A percentile compares a stretch with the other conserved stretches of the same genome.
phyloP scores from a whole-genome alignment of 2,113 vertebrate genomes.

The Cettia cetti region DNA sequence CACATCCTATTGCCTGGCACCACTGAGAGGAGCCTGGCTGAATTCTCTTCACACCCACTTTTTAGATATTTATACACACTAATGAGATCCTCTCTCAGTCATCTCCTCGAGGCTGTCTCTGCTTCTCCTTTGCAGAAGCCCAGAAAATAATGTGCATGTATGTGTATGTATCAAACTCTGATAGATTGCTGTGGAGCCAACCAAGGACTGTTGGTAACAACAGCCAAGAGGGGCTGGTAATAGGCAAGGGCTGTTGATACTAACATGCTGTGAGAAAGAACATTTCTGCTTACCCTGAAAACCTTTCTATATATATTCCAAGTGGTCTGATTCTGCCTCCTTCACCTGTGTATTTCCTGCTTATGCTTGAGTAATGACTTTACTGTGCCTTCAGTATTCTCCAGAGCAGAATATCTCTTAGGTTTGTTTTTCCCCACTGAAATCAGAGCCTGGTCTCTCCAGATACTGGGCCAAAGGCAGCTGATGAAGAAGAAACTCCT shows the following conservation, averaged over 20 bases:
- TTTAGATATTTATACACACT: neutral
- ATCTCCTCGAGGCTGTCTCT: accelerated
- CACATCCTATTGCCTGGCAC: neutral
- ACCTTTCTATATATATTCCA: neutral
- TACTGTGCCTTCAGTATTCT: neutral
- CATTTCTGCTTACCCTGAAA: neutral
- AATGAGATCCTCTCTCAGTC: neutral
- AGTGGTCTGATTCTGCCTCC: neutral
- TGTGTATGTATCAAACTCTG: neutral
- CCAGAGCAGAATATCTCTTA: neutral
- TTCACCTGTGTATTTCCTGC: neutral
- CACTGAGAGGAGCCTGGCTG: accelerated
- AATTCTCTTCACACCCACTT: neutral
- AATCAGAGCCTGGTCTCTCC: neutral
- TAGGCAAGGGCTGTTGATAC: neutral
- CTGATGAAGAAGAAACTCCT: neutral
- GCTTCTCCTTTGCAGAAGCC: neutral
- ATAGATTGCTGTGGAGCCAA: neutral
- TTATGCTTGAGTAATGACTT: neutral
- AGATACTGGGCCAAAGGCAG: neutral
- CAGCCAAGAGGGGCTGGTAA: neutral
- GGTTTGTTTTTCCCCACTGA: neutral
- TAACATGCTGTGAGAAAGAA: neutral
- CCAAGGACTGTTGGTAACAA: neutral
- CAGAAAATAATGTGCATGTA: neutral